Percentiles rank a stretch among this genome's conserved stretches.
Conservation (phyloP, 2,888 invertebrate genomes). For the Eurois occulta region DNA sequence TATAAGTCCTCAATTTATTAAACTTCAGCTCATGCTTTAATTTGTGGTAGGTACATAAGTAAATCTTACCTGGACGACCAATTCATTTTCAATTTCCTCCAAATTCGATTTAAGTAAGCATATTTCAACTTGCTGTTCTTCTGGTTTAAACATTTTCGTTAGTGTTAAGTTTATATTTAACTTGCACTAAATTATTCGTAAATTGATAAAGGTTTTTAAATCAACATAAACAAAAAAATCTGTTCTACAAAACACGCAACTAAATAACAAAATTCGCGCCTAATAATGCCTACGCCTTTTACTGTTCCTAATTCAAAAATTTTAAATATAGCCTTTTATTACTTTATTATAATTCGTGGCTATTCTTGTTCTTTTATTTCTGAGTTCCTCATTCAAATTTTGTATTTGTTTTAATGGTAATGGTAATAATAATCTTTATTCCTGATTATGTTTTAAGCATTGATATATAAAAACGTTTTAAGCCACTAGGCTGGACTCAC, state of each 20-base stretch:
- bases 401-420: too few relatives aligned
- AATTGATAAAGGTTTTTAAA: neutral
- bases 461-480: too few relatives aligned
- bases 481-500: too few relatives aligned
- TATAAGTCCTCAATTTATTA: neutral
- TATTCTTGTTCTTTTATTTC: neutral
- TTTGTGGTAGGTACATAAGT: neutral
- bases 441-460: constrained; percentile 3
- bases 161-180: neutral
- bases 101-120: constrained; percentile 83
- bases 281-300: neutral
- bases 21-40: neutral
- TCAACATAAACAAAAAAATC: too few relatives aligned
- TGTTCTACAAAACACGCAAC: neutral
- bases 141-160: constrained; percentile 80
- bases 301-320: constrained; percentile 26
- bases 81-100: constrained; percentile 80
- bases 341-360: too few relatives aligned
- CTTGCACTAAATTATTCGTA: neutral
- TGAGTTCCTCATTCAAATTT: neutral
- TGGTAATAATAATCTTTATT: neutral
- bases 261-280: constrained; percentile 3
- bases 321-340: neutral
- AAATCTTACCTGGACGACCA: constrained; percentile 77
- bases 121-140: constrained; percentile 84